Evolutionary conservation across 1,140 invertebrate genomes (phyloP), one percentile per base, ranked within the genome.

Genomic region (Matsumurasca onukii): DNA sequence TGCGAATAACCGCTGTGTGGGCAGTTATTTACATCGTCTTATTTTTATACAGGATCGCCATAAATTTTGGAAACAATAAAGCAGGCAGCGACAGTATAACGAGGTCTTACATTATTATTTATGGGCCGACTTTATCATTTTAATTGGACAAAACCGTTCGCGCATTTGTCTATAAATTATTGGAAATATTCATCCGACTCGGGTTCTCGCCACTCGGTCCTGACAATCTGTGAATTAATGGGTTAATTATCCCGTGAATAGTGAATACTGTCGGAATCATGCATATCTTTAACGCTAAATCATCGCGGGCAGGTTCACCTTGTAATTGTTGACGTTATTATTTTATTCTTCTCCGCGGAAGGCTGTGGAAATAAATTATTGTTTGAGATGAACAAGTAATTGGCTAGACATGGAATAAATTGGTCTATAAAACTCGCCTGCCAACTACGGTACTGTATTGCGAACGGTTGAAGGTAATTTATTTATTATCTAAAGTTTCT

Each of bases 11-110:
- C 34, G 5, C 5, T 39, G 34, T 39, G 34, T 39, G 55, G 55
- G 55, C 55, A 27, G 55, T 24, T 59, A 59, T 59, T 59, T 59
- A 59, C 55, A 59, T 59, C 55, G n/a, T 59, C 15, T 59, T 59
- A 59, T 59, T 59, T 59, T 59, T 59, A 59, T 5, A 59, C 55
- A 22, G 55, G 24, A 59, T 59, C 55, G 55, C 25, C 55, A 59
- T 59, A 59, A 59, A 59, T 59, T 59, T 59, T 59, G 55, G 22
- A 59, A 59, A 59, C 55, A 59, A 59, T 59, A 59, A 59, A 59
- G 55, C 25, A 59, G 55, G 25, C 55, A 27, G 55, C 55, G 55
- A 59, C 55, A 59, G 25, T 9, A 13, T 59, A 59, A 59, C 55
- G 55, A 59, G 49, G 15, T 5, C 55, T 39, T 39, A 39, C 5